Evolutionary conservation across 2,797 vertebrate species (phyloP), one percentile per base, ranked within the genome.

Genomic region (Falco rusticolus): DNA sequence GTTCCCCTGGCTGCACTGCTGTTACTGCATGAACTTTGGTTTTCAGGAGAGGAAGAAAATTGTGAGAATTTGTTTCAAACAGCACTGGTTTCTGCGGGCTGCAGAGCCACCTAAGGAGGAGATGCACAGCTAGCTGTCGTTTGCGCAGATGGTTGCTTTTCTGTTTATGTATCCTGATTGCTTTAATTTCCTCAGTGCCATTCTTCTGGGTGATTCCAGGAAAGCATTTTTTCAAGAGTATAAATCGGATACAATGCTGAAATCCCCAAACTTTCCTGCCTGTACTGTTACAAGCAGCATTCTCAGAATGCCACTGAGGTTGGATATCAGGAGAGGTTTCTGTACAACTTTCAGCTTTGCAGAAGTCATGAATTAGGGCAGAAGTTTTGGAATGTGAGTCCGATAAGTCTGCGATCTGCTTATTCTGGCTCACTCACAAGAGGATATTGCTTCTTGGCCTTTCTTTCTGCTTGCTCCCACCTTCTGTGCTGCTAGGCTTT

Each of bases 381-480:
- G 90, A 83, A 94, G 54, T 90, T 71, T 87, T 95, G 94, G 95
- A 85, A 81, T 0, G 1, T 54, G 84, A 89, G 76, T 92, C 87
- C 84, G 89, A 96, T 92, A 65, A 93, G 87, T 75, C 69, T 96
- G 82, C 1, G 33, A 82, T 96, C 71, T 95, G 87, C 87, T 92
- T 88, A 22, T 68, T 81, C 83, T 95, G 96, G 96, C 96, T 76
- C 9, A 0, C 31, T 94, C 76, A 75, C 93, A 81, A 78, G 92
- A 97, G 93, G 92, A 86, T 95, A 90, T 94, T 95, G 90, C 93
- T 95, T 90, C 81, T 94, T 92, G 81, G 89, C 94, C 50, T 79
- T 57, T 16, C 57, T 68, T 78, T 81, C 88, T 95, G 86, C 71
- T 77, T 87, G 84, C 88, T 95, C 71, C 90, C 79, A 95, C 94